Evolutionary conservation across 1,140 invertebrate species (phyloP).

Genomic region (Colletes gigas): DNA sequence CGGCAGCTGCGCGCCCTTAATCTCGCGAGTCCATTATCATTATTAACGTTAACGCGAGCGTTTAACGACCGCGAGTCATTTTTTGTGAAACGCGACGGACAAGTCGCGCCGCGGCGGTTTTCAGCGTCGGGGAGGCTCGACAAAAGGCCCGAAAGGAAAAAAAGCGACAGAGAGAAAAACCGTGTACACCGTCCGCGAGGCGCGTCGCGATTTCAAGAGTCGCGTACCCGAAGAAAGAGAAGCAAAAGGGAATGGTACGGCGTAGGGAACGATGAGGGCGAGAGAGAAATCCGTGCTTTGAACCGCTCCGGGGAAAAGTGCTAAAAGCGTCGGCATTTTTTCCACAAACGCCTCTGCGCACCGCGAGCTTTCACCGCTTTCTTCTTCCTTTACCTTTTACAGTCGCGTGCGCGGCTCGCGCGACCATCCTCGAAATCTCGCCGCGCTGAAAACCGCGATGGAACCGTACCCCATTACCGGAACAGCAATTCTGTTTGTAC

Average conservation of each 20-base stretch:
- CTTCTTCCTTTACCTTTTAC: constrained; percentile 44
- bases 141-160: background rate
- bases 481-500: constrained; percentile 41
- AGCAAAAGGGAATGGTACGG: background rate
- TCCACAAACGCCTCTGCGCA: constrained; percentile 56
- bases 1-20: constrained; percentile 8
- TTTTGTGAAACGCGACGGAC: constrained; percentile 36
- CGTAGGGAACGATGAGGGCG: background rate
- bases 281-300: constrained; percentile 49
- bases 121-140: constrained; percentile 48
- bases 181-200: constrained; percentile 9
- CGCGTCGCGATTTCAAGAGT: constrained; percentile 49
- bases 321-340: constrained; percentile 66
- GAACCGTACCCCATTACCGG: constrained; percentile 28
- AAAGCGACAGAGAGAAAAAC: constrained; percentile 31
- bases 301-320: constrained; percentile 47
- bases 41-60: constrained; percentile 61
- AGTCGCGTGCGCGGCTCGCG: constrained; percentile 1
- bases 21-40: constrained; percentile 62
- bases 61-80: constrained; percentile 57
- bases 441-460: constrained; percentile 1
- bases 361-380: constrained; percentile 41
- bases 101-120: constrained; percentile 36
- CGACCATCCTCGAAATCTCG: constrained; percentile 23
- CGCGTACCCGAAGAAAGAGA: constrained; percentile 5